Conservation (phyloP, 2,888 invertebrate species). For the Cremastinae sp. region DNA sequence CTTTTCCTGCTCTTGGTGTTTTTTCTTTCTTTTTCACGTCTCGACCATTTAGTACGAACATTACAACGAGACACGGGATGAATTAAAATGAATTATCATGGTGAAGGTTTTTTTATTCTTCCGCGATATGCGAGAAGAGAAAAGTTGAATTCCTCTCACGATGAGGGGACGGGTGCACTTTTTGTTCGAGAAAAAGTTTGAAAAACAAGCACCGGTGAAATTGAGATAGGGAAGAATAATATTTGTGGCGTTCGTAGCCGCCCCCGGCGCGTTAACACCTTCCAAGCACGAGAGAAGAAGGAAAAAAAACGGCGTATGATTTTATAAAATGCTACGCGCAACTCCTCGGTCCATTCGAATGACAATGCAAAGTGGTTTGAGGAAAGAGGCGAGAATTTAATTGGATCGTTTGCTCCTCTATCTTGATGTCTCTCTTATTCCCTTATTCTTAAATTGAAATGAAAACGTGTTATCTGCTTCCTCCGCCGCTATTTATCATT, state of each 20-base stretch:
- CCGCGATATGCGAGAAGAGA: background rate
- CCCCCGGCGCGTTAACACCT: constrained; percentile 40
- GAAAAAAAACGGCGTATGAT: constrained; percentile 62
- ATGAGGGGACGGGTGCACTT: background rate
- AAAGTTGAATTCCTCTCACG: constrained; percentile 9
- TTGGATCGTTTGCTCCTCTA: constrained; percentile 45
- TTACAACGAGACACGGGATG: constrained; percentile 19
- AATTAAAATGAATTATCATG: constrained; percentile 53
- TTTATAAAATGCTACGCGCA: constrained; percentile 71
- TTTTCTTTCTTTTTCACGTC: background rate
- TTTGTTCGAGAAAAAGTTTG: background rate
- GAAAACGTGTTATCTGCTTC: constrained; percentile 32
- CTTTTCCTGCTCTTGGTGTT: no score
- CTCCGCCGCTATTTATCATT: constrained; percentile 1
- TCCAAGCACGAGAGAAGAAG: constrained; percentile 64
- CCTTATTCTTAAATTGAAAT: constrained; percentile 28
- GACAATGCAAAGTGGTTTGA: constrained; percentile 62
- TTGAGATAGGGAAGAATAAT: constrained; percentile 23
- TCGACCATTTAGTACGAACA: constrained; percentile 22
- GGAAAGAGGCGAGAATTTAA: constrained; percentile 45
- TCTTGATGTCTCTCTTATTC: background rate
- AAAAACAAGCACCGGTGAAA: constrained; percentile 6
- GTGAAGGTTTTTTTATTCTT: constrained; percentile 21
- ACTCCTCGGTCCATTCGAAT: constrained; percentile 68
- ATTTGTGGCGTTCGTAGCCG: constrained; percentile 10